Percentiles rank a stretch among this genome's conserved stretches.
phyloP scores from a whole-genome alignment of 2,888 invertebrate genomes.

The Ceraclea dissimilis region DNA sequence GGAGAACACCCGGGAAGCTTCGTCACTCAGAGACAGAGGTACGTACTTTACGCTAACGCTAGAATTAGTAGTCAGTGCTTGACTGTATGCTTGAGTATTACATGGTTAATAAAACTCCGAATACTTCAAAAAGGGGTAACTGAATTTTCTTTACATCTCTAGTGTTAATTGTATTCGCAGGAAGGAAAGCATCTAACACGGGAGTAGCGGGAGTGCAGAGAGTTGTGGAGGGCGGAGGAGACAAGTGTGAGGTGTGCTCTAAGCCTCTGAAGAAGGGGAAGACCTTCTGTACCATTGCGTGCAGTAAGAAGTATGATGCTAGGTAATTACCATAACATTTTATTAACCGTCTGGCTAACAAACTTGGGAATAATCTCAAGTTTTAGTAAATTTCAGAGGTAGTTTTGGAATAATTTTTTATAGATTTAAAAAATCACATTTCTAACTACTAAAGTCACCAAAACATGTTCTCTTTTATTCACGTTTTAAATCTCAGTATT shows the following conservation, averaged over 20 bases:
- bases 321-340: slow-evolving; percentile 1
- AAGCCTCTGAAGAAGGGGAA: slow-evolving; percentile 66
- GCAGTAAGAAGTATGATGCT: slow-evolving; percentile 9
- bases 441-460: too few relatives aligned
- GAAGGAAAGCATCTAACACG: neutral
- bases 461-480: too few relatives aligned
- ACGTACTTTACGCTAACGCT: neutral
- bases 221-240: slow-evolving; percentile 45
- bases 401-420: too few relatives aligned
- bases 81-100: too few relatives aligned
- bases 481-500: too few relatives aligned
- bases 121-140: too few relatives aligned
- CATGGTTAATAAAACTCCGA: too few relatives aligned
- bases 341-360: neutral
- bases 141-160: too few relatives aligned
- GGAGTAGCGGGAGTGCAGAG: slow-evolving; percentile 12
- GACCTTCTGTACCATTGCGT: slow-evolving; percentile 55
- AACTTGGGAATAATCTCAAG: too few relatives aligned
- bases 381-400: too few relatives aligned
- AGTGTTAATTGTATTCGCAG: neutral
- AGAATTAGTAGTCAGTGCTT: too few relatives aligned
- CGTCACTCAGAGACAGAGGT: slow-evolving; percentile 6
- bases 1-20: slow-evolving; percentile 6
- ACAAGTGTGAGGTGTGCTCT: slow-evolving; percentile 70
- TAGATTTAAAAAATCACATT: too few relatives aligned